phyloP scores from a whole-genome alignment of 2,113 vertebrate genomes.

The Urocitellus parryii region DNA sequence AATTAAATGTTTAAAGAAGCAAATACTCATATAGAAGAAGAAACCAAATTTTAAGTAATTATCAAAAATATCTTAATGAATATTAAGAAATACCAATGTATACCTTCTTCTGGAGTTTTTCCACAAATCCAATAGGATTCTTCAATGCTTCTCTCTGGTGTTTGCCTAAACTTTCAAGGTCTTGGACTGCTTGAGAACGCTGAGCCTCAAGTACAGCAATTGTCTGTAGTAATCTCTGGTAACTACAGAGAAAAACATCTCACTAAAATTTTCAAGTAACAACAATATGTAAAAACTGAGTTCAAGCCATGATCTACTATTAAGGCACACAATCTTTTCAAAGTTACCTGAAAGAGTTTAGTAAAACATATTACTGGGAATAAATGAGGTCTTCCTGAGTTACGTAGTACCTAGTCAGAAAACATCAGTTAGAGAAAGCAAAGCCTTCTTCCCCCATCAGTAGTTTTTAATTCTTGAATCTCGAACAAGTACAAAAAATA shows the following conservation, averaged over 20 bases:
- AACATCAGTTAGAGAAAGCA: conserved; percentile 80
- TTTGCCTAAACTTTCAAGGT: conserved; percentile 95
- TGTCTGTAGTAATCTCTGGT: conserved; percentile 99
- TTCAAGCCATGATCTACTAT: conserved; percentile 77
- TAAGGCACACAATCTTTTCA: conserved; percentile 78
- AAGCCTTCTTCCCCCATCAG: conserved; percentile 66
- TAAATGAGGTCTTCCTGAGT: conserved; percentile 71
- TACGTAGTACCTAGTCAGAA: conserved; percentile 81
- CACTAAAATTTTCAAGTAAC: conserved; percentile 81
- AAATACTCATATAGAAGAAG: background rate
- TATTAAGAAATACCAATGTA: conserved; percentile 76
- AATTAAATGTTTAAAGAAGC: background rate
- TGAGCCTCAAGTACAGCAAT: conserved; percentile 98
- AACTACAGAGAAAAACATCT: conserved; percentile 92
- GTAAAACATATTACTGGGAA: conserved; percentile 81
- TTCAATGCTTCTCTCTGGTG: conserved; percentile 95
- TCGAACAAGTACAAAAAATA: conserved; percentile 44
- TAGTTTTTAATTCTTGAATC: conserved; percentile 66
- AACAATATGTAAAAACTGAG: conserved; percentile 74
- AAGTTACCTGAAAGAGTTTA: conserved; percentile 83
- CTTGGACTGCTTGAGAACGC: conserved; percentile 97
- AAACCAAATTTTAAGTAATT: conserved; percentile 65
- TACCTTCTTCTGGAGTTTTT: conserved; percentile 99
- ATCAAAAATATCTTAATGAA: conserved; percentile 59
- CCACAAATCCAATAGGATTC: conserved; percentile 97